phyloP scores from a whole-genome alignment of 2,113 vertebrate species.

The Microtus richardsoni region DNA sequence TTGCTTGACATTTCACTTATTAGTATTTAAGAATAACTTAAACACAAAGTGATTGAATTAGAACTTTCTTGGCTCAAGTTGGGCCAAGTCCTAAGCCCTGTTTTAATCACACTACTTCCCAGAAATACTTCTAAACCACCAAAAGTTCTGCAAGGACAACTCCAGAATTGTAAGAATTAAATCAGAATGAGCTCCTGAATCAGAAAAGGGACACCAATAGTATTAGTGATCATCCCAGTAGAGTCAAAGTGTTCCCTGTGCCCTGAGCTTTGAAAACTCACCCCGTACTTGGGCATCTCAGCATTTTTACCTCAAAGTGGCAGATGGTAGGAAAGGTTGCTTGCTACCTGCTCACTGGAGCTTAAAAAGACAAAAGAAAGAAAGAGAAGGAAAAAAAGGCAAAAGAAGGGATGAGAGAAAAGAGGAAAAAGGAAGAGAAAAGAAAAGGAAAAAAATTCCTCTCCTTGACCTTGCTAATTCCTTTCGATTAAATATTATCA shows the following conservation, averaged over 20 bases:
- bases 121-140: background rate
- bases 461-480: background rate
- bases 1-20: background rate
- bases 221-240: background rate
- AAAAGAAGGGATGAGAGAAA: too few species aligned
- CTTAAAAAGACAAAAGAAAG: background rate
- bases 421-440: too few species aligned
- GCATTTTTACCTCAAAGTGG: background rate
- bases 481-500: background rate
- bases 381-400: background rate
- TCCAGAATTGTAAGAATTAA: background rate
- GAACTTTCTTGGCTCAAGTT: background rate
- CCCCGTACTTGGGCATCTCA: too few species aligned
- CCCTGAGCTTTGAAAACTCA: background rate
- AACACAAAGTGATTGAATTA: background rate
- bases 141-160: background rate
- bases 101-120: background rate
- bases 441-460: background rate
- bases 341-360: background rate
- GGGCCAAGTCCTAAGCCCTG: background rate
- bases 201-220: background rate
- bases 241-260: background rate
- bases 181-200: background rate
- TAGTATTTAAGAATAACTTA: background rate
- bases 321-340: background rate